Evolutionary conservation across 2,113 vertebrate species (phyloP), one percentile per base, ranked within the genome.

Genomic region (Condylura cristata): DNA sequence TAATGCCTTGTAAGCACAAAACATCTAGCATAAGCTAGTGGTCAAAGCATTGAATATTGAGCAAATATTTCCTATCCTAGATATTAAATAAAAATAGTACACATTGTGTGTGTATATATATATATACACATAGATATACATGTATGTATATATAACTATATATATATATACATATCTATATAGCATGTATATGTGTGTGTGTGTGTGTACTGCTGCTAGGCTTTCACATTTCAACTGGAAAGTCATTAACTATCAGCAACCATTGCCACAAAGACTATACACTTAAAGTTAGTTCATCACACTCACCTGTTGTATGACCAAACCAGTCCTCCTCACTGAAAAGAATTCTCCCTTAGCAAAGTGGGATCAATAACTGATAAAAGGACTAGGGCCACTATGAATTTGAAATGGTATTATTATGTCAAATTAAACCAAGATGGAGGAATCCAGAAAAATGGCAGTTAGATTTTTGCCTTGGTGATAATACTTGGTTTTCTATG

Each of bases 391-490:
- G n/a, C 12, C 1, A 86, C 0, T 44, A 65, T 37, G 94, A 78
- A 86, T 60, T 89, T 28, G 74, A 89, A 5, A 34, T 14, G 17
- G 30, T 80, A 0, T 0, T 75, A 34, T 0, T 56, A 10, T 6
- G 53, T 34, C 4, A 56, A 96, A 88, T 92, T 93, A 97, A 90
- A 65, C 82, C 5, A 5, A 20, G 87, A 95, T 94, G 81, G 88
- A 74, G 53, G 86, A 24, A 6, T 93, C 58, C 18, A 95, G 91
- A 95, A 95, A 97, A 96, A 95, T 22, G 94, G 48, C 95, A 90
- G 92, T 98, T 97, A 96, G 91, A 97, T 95, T 97, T 97, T 97
- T 97, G 90, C 79, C 39, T 87, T 98, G 97, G 79, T 95, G 75
- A 91, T 93, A 82, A 20, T 6, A 53, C 93, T 95, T 97, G 96